phyloP scores from a whole-genome alignment of 2,888 invertebrate species.

The Ormia ochracea region DNA sequence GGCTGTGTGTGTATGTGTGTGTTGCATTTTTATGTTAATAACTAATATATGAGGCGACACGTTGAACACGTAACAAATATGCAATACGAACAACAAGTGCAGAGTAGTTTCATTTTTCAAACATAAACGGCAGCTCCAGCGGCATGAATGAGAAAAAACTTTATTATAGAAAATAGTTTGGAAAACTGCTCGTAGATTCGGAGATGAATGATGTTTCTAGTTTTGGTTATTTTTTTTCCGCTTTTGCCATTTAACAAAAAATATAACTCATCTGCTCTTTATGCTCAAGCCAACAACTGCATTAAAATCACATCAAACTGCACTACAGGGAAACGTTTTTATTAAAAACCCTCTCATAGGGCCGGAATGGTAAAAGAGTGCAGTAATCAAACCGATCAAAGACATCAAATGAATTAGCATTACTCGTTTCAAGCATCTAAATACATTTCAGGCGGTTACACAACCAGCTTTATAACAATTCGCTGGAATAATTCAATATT shows the following conservation, averaged over 20 bases:
- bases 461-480: too few relatives aligned
- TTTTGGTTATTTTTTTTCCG: neutral
- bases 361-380: neutral
- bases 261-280: constrained; percentile 45
- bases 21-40: constrained; percentile 17
- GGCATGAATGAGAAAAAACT: constrained; percentile 4
- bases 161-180: constrained; percentile 48
- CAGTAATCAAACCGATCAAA: too few relatives aligned
- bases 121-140: constrained; percentile 31
- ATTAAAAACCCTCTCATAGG: neutral
- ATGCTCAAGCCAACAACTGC: constrained; percentile 20
- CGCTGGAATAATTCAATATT: too few relatives aligned
- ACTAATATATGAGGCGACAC: constrained; percentile 35
- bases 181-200: constrained; percentile 21
- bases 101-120: neutral
- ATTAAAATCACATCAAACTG: constrained; percentile 51
- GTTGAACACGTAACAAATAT: constrained; percentile 32
- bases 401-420: too few relatives aligned
- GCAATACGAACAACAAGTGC: constrained; percentile 42
- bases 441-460: too few relatives aligned
- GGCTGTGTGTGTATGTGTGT: neutral
- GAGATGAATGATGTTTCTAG: neutral
- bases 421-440: too few relatives aligned
- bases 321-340: constrained; percentile 6
- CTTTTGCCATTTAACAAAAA: constrained; percentile 6